phyloP scores from a whole-genome alignment of 2,113 vertebrate species.

The Mirza zaza region DNA sequence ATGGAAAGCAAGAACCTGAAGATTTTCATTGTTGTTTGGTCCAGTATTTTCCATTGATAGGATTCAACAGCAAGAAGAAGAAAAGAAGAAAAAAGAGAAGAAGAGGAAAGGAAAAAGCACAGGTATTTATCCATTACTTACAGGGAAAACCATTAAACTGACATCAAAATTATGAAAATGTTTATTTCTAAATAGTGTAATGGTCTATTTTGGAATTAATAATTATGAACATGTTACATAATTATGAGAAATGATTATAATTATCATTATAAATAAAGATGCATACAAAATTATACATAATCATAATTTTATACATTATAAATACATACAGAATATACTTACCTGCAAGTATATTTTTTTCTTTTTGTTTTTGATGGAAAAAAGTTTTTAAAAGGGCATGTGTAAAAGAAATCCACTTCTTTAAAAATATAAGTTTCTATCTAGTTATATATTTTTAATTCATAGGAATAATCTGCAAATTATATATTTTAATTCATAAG shows the following conservation, averaged over 20 bases:
- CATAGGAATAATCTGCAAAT: background rate
- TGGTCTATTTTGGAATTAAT: background rate
- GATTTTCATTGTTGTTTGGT: background rate
- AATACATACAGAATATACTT: background rate
- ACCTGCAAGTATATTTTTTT: background rate
- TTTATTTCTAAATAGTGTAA: constrained; percentile 2
- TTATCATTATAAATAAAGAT: background rate
- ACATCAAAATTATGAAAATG: background rate
- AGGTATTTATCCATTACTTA: background rate
- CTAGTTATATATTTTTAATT: background rate
- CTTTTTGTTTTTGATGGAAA: background rate
- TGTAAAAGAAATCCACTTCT: background rate
- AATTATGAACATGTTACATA: background rate
- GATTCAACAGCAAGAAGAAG: background rate
- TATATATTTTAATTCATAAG: background rate
- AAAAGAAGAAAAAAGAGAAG: background rate
- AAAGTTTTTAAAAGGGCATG: background rate
- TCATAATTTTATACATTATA: background rate
- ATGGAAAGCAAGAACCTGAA: background rate
- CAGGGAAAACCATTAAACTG: background rate
- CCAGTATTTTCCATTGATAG: background rate
- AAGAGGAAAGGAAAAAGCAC: background rate
- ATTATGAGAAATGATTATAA: background rate
- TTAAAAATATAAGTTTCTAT: background rate
- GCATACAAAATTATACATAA: background rate